Evolutionary conservation across 2,888 invertebrate species (phyloP).

Genomic region (Leptodirus hochenwartii): DNA sequence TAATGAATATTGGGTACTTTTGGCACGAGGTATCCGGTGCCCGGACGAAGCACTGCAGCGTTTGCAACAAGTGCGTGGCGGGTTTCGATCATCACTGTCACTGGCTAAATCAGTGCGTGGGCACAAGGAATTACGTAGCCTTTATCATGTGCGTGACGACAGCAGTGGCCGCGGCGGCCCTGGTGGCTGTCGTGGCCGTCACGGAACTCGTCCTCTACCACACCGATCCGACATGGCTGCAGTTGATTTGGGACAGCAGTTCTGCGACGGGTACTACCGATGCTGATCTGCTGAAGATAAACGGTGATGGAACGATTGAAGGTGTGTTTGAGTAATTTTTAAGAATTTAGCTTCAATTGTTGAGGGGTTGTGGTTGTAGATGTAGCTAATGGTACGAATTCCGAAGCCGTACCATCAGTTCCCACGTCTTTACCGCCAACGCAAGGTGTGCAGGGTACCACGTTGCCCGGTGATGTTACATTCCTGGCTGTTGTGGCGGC

Average conservation of each 20-base stretch:
- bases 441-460: too few relatives aligned
- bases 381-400: too few relatives aligned
- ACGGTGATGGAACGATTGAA: too few relatives aligned
- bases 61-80: slow-evolving; percentile 94
- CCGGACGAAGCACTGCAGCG: slow-evolving; percentile 85
- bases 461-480: slow-evolving; percentile 35
- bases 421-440: too few relatives aligned
- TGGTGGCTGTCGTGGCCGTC: slow-evolving; percentile 50
- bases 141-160: slow-evolving; percentile 68
- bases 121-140: slow-evolving; percentile 70
- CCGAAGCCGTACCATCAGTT: too few relatives aligned
- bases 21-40: slow-evolving; percentile 36
- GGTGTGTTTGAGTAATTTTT: too few relatives aligned
- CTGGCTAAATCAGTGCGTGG: slow-evolving; percentile 97
- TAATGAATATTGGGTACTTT: too few relatives aligned
- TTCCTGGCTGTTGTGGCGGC: slow-evolving; percentile 40
- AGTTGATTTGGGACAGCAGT: too few relatives aligned
- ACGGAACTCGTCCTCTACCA: slow-evolving; percentile 50
- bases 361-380: too few relatives aligned
- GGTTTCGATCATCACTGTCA: slow-evolving; percentile 96
- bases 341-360: too few relatives aligned
- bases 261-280: too few relatives aligned
- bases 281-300: slow-evolving; percentile 4
- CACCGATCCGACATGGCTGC: slow-evolving; percentile 34
- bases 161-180: slow-evolving; percentile 51